Evolutionary conservation across 1,140 invertebrate genomes (phyloP).

Genomic region (Galleria mellonella): DNA sequence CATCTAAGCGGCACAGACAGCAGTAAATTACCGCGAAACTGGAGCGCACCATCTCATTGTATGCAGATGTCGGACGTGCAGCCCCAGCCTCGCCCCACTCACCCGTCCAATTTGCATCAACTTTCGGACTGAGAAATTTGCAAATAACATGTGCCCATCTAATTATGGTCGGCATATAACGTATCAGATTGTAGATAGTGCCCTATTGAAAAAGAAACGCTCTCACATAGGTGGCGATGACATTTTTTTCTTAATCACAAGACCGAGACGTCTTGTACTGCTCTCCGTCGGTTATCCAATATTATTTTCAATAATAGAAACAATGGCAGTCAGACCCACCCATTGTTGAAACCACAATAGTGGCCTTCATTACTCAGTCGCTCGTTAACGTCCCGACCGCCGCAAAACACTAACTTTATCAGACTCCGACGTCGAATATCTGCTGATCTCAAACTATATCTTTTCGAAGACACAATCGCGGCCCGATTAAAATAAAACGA

Average conservation of each 20-base stretch:
- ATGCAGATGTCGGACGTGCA: constrained; percentile 44
- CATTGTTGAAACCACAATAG: constrained; percentile 66
- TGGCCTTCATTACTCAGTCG: constrained; percentile 62
- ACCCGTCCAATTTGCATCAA: constrained; percentile 55
- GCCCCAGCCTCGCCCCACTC: constrained; percentile 22
- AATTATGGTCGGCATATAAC: constrained; percentile 19
- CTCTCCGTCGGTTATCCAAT: constrained; percentile 26
- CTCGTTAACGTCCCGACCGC: constrained; percentile 63
- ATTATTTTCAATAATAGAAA: constrained; percentile 65
- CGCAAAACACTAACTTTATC: constrained; percentile 70
- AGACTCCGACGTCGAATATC: constrained; percentile 64
- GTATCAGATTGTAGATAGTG: constrained; percentile 1
- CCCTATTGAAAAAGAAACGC: no score
- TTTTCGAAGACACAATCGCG: constrained; percentile 52
- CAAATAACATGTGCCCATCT: constrained; percentile 26
- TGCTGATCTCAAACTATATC: constrained; percentile 62
- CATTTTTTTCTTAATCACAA: no score
- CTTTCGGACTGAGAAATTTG: constrained; percentile 46
- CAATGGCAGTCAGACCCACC: constrained; percentile 50
- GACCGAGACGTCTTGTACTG: no score
- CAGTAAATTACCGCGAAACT: constrained; percentile 57
- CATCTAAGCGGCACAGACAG: constrained; percentile 44
- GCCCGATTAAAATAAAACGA: constrained; percentile 36
- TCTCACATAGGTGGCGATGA: no score
- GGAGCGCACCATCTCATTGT: constrained; percentile 48